Evolutionary conservation across 2,797 vertebrate genomes (phyloP).

Genomic region (Poeciliopsis infans): DNA sequence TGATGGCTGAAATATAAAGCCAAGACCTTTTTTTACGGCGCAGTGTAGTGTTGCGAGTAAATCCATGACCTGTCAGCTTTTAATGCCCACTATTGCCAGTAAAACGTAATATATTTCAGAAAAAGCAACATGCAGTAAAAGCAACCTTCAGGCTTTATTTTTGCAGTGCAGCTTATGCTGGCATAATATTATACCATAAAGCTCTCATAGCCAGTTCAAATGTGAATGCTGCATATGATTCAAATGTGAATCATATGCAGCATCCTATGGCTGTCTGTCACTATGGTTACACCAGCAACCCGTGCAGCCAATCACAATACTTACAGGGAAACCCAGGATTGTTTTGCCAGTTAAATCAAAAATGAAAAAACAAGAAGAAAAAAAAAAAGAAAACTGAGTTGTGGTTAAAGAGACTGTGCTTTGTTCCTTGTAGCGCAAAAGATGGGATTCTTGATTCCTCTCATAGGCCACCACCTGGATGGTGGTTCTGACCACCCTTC

Average conservation of each 20-base stretch:
- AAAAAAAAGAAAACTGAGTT: slow-evolving; percentile 9
- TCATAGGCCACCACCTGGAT: slow-evolving; percentile 59
- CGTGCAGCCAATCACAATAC: slow-evolving; percentile 46
- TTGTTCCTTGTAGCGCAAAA: slow-evolving; percentile 43
- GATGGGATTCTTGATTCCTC: slow-evolving; percentile 57
- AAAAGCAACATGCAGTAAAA: slow-evolving; percentile 37
- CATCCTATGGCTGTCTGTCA: slow-evolving; percentile 53
- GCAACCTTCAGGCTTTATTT: slow-evolving; percentile 35
- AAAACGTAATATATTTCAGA: slow-evolving; percentile 40
- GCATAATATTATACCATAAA: slow-evolving; percentile 38
- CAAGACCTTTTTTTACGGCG: slow-evolving; percentile 29
- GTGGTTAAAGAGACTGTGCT: slow-evolving; percentile 29
- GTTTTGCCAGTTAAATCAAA: slow-evolving; percentile 38
- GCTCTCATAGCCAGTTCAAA: slow-evolving; percentile 36
- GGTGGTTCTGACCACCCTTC: slow-evolving; percentile 72
- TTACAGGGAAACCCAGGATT: slow-evolving; percentile 32
- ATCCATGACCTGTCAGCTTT: slow-evolving; percentile 40
- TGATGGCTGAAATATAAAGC: slow-evolving; percentile 59
- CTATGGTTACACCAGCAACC: slow-evolving; percentile 62
- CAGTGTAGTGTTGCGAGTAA: slow-evolving; percentile 30
- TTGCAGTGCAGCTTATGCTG: slow-evolving; percentile 29
- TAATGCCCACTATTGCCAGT: slow-evolving; percentile 28
- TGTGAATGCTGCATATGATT: slow-evolving; percentile 24
- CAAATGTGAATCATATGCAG: slow-evolving; percentile 50
- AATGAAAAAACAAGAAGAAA: slow-evolving; percentile 14